Percentiles rank a stretch among this genome's conserved stretches.
Evolutionary conservation across 2,888 invertebrate species (phyloP).

Genomic region (Apeira syringaria): DNA sequence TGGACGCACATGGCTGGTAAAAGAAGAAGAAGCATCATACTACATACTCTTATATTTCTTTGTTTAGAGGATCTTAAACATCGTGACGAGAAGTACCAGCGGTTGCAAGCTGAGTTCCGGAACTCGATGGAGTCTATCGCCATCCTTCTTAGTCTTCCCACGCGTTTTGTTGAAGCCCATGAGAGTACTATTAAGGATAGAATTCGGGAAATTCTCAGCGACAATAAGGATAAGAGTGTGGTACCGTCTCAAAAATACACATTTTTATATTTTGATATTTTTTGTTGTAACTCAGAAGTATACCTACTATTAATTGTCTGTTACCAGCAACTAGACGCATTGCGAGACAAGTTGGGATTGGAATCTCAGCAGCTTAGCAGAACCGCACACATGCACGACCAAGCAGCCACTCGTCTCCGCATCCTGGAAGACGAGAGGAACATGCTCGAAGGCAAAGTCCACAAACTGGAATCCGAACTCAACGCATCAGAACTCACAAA

Average conservation of each 20-base stretch:
- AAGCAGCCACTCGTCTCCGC: conserved; percentile 85
- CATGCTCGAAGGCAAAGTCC: conserved; percentile 88
- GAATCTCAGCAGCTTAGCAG: conserved; percentile 89
- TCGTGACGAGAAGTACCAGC: conserved; percentile 87
- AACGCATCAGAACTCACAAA: conserved; percentile 88
- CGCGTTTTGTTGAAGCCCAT: conserved; percentile 89
- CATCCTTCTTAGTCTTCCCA: conserved; percentile 87
- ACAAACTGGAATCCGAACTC: conserved; percentile 91
- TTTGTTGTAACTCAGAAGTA: no score
- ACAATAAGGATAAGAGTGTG: conserved; percentile 90
- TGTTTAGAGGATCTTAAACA: conserved; percentile 86
- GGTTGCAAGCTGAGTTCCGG: conserved; percentile 86
- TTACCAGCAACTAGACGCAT: conserved; percentile 87
- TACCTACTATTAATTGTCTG: background rate
- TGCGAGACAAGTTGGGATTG: conserved; percentile 89
- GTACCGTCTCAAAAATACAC: conserved; percentile 84
- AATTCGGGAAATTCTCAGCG: conserved; percentile 89
- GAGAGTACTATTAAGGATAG: conserved; percentile 92
- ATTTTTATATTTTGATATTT: no score
- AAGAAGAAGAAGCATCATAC: no score
- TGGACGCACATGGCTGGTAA: no score
- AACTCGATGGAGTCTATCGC: conserved; percentile 89
- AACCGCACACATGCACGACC: conserved; percentile 86
- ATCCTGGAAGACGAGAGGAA: conserved; percentile 90
- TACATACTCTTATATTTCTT: no score